Evolutionary conservation across 2,113 vertebrate genomes (phyloP), one percentile per base, ranked within the genome.

Genomic region (Mobula hypostoma): DNA sequence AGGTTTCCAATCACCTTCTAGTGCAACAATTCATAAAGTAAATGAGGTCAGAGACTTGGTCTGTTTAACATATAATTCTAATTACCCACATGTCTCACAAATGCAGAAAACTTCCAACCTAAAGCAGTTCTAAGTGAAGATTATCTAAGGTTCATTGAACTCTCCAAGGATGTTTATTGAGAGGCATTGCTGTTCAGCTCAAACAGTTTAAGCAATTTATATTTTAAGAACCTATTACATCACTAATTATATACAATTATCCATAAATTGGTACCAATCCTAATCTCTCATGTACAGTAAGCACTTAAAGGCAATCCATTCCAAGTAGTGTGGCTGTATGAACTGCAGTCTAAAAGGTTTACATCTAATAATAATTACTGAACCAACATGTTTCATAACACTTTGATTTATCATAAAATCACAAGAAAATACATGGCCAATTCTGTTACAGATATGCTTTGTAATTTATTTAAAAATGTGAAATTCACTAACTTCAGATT

Each of bases 131-230:
- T 32, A 32, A 85, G 21, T 21, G 48, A 27, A n/a, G 12, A 7
- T 68, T 29, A 48, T 17, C 63, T 21, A 56, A 90, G 61, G 61
- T 36, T 90, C 61, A 90, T 68, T 66, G 63, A 90, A 90, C 68
- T 68, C 61, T 32, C 3, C n/a, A 68, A 58, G 80, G 48, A 83
- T 83, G 48, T 58, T 19, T 24, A 24, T 24, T 83, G 80, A 83
- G 21, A 24, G 48, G 80, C 21, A 83, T 40, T 83, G 24, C 48
- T 24, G 48, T 56, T 83, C 48, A 58, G 40, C 24, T 58, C 40
- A 58, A 90, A 90, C n/a, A 68, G 36, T 68, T 90, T 63, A 63
- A 68, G 87, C 29, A 66, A 90, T 90, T 90, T 90, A n/a, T 63
- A 61, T 29, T 88, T 61, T 66, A 66, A 32, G 29, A 17, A 68